Evolutionary conservation across 2,888 invertebrate species (phyloP).

Genomic region (Chesias legatella): DNA sequence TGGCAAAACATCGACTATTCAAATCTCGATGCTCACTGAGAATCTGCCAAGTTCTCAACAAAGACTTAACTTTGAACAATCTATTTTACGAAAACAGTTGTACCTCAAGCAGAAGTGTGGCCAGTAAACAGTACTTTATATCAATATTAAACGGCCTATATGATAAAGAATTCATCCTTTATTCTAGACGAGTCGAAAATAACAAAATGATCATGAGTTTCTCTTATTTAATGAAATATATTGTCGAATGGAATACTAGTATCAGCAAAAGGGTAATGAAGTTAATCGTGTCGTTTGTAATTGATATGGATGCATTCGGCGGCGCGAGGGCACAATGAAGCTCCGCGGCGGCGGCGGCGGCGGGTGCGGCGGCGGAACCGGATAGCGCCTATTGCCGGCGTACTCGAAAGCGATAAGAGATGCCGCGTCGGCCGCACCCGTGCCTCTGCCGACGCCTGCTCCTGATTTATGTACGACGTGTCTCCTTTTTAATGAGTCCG

Average conservation of each 20-base stretch:
- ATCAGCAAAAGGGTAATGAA: conserved; percentile 62
- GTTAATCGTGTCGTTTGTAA: conserved; percentile 52
- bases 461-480: conserved; percentile 79
- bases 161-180: too few relatives aligned
- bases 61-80: conserved; percentile 21
- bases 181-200: too few relatives aligned
- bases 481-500: conserved; percentile 80
- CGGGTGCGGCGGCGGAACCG: conserved; percentile 70
- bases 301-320: conserved; percentile 36
- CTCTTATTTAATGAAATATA: too few relatives aligned
- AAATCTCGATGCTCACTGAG: conserved; percentile 26
- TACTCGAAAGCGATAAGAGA: conserved; percentile 65
- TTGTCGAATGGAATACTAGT: conserved; percentile 44
- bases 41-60: conserved; percentile 29
- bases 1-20: conserved; percentile 30
- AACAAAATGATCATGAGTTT: too few relatives aligned
- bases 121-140: too few relatives aligned
- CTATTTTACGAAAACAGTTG: conserved; percentile 15
- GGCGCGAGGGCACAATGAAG: conserved; percentile 55
- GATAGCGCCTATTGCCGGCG: conserved; percentile 79
- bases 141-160: too few relatives aligned
- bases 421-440: conserved; percentile 46
- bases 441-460: conserved; percentile 47
- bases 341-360: conserved; percentile 47
- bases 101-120: neutral